Evolutionary conservation across 2,113 vertebrate species (phyloP), one percentile per base, ranked within the genome.

Genomic region (Paracanthobrama guichenoti): DNA sequence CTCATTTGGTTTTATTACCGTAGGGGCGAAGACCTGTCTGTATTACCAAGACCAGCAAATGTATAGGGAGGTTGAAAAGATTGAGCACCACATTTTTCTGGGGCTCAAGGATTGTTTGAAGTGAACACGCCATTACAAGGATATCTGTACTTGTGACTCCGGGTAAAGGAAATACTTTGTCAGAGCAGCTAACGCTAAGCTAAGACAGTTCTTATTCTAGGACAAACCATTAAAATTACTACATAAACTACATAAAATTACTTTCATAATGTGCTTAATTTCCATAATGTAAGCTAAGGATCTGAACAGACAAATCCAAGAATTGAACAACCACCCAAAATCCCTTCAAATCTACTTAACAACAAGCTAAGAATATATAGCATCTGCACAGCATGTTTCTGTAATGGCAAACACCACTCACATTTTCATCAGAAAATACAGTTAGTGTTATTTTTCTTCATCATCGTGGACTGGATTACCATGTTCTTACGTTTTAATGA

Each of bases 1-100:
- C 60, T 66, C 79, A 80, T 35, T 80, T 42, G 79, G 60, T 50
- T 71, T 81, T 57, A 81, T 81, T 71, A 71, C 28, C 31, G 3
- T 26, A n/a, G 48, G 22, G 20, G 20, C 48, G n/a, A 81, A 57
- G 44, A 22, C 11, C 57, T 80, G 59, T 67, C 78, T 71, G 48
- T 14, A 55, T 71, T 57, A 35, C 46, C 66, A 24, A 69, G 28
- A 55, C 8, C 46, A 14, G 48, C 3, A 2, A 35, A 69, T 22
- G 28, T 55, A 53, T 35, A 20, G 18, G 46, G 44, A 28, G 78
- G 42, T 46, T 46, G n/a, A 64, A 64, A 44, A 22, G 60, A 80
- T 66, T 66, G 24, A 64, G 42, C n/a, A 28, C 42, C 24, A 12
- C 59, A 16, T 62, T 31, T 78, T 44, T 48, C 5, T 7, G 9